Conservation (phyloP, 2,888 invertebrate species). For the Nemotelus pantherinus region DNA sequence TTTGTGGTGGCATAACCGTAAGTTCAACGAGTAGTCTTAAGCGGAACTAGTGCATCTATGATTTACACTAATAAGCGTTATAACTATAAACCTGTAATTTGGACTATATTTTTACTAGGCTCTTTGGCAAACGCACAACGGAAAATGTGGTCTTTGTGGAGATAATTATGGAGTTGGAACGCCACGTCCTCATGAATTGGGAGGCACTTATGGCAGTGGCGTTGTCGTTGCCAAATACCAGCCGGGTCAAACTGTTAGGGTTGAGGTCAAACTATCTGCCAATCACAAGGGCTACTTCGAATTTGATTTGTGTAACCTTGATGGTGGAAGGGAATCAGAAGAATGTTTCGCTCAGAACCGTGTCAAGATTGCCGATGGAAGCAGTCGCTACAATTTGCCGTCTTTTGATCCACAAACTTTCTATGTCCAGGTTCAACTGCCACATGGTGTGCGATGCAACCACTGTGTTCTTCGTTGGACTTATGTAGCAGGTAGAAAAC, state of each 20-base stretch:
- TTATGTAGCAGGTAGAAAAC: constrained; percentile 64
- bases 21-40: background rate
- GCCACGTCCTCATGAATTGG: constrained; percentile 68
- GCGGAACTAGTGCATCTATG: background rate
- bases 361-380: constrained; percentile 60
- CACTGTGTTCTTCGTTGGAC: constrained; percentile 70
- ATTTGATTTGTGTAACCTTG: constrained; percentile 67
- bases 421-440: constrained; percentile 60
- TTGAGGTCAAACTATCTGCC: constrained; percentile 63
- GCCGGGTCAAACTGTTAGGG: constrained; percentile 56
- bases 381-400: constrained; percentile 53
- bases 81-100: background rate
- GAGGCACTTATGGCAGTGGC: constrained; percentile 66
- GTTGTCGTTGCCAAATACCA: constrained; percentile 64
- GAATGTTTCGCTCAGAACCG: constrained; percentile 66
- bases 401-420: constrained; percentile 54
- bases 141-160: constrained; percentile 69
- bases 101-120: background rate
- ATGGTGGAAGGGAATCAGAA: constrained; percentile 65
- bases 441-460: constrained; percentile 65
- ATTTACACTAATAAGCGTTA: background rate
- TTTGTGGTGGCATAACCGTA: constrained; percentile 41
- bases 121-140: constrained; percentile 61
- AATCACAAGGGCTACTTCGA: constrained; percentile 67
- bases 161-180: constrained; percentile 64